These are phyloP conservation scores for Pyrocoelia pectoralis DNA, from an alignment of 2,888 invertebrate genomes.

Conservation along the genomic window DNA sequence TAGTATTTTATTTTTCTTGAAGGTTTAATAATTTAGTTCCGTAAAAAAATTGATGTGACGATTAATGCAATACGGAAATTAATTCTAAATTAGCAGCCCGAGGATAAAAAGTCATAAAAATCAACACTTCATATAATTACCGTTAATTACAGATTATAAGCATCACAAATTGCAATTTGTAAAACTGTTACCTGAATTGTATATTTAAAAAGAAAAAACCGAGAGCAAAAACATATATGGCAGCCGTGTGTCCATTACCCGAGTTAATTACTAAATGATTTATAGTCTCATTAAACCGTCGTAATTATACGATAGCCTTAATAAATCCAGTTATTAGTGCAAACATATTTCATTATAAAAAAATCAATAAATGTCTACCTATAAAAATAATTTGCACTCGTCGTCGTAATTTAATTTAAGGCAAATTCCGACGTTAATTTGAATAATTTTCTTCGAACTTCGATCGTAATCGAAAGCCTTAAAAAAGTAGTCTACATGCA, in stretches of 20 bases:
- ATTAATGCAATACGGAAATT: too few relatives aligned
- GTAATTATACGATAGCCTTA: constrained; percentile 23
- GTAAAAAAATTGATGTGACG: too few relatives aligned
- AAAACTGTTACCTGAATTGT: neutral
- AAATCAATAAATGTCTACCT: neutral
- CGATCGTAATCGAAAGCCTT: constrained; percentile 16
- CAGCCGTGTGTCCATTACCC: constrained; percentile 13
- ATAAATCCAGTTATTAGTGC: constrained; percentile 23
- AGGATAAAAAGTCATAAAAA: too few relatives aligned
- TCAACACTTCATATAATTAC: constrained; percentile 4
- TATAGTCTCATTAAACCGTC: constrained; percentile 24
- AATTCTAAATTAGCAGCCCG: too few relatives aligned
- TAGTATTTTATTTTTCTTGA: too few relatives aligned
- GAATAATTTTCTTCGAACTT: constrained; percentile 18
- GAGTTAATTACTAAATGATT: constrained; percentile 25
- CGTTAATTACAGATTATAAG: neutral
- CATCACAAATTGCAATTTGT: constrained; percentile 8
- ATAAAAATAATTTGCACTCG: neutral
- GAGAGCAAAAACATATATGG: neutral
- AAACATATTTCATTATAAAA: constrained; percentile 13
- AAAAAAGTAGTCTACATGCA: constrained; percentile 29
- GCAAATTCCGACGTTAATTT: constrained; percentile 12
- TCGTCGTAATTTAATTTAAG: neutral
- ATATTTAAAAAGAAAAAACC: neutral
- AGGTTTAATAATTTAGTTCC: too few relatives aligned